phyloP scores from a whole-genome alignment of 1,140 invertebrate genomes.

The Trichogramma pretiosum region DNA sequence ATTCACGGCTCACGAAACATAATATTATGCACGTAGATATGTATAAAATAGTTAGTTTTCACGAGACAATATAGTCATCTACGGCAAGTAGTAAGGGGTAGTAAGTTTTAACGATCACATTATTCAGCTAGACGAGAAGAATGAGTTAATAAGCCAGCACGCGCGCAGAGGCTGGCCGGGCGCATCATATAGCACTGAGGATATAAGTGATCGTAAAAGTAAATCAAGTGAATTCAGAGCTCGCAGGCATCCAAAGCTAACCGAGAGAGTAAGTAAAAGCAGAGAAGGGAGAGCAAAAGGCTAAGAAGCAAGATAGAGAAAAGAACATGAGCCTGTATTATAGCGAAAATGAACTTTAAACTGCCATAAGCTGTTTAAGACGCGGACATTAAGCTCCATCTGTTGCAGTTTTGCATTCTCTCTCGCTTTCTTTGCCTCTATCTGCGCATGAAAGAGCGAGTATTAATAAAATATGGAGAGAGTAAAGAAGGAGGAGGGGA shows the following conservation, averaged over 20 bases:
- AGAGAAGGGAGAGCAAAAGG: not conserved
- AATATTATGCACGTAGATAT: not conserved
- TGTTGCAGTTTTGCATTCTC: not conserved
- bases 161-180: too few relatives aligned
- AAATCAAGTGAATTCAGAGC: slow-evolving; percentile 26
- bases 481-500: too few relatives aligned
- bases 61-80: too few relatives aligned
- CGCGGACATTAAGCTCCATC: not conserved
- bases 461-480: too few relatives aligned
- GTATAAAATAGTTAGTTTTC: not conserved
- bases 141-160: slow-evolving; percentile 33
- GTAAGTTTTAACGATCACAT: slow-evolving; percentile 6
- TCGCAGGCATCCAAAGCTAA: too few relatives aligned
- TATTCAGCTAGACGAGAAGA: slow-evolving; percentile 23
- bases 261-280: not conserved
- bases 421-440: too few relatives aligned
- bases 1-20: too few relatives aligned
- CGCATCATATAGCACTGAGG: slow-evolving; percentile 15
- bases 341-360: slow-evolving; percentile 6
- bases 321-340: too few relatives aligned
- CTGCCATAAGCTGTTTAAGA: slow-evolving; percentile 3
- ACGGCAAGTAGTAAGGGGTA: too few relatives aligned
- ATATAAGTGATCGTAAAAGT: slow-evolving; percentile 34
- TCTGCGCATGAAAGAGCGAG: too few relatives aligned
- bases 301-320: not conserved